These are phyloP conservation scores for Cavia aperea DNA, from an alignment of 2,113 vertebrate genomes.

Conservation along the genomic window DNA sequence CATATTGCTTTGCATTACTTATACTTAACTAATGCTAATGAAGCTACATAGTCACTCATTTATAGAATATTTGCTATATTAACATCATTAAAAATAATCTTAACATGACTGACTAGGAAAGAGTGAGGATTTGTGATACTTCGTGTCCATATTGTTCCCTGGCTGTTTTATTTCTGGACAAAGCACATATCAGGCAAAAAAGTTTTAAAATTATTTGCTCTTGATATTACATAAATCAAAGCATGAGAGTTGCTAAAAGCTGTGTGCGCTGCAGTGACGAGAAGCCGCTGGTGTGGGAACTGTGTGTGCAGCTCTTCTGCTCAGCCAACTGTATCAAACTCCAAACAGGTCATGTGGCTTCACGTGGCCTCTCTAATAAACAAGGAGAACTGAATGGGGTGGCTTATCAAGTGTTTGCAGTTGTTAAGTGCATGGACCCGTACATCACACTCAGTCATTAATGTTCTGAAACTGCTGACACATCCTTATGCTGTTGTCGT, in stretches of 20 bases:
- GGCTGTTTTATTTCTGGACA: not conserved
- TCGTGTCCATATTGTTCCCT: not conserved
- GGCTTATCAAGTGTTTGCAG: not conserved
- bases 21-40: not conserved
- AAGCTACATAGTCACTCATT: not conserved
- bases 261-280: not conserved
- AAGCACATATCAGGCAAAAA: not conserved
- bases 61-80: not conserved
- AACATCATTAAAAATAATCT: not conserved
- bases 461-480: not conserved
- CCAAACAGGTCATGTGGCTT: not conserved
- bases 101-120: not conserved
- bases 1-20: not conserved
- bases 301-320: not conserved
- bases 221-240: not conserved
- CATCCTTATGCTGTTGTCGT: not conserved
- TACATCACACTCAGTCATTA: not conserved
- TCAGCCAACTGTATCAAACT: not conserved
- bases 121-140: not conserved
- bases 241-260: not conserved
- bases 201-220: not conserved
- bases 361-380: not conserved
- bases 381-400: not conserved
- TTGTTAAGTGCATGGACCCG: not conserved
- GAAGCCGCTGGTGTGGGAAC: accelerated